A percentile compares a stretch with the other conserved stretches of the same genome.
Conservation (phyloP, 2,113 vertebrate genomes). For the Donacobius atricapilla region DNA sequence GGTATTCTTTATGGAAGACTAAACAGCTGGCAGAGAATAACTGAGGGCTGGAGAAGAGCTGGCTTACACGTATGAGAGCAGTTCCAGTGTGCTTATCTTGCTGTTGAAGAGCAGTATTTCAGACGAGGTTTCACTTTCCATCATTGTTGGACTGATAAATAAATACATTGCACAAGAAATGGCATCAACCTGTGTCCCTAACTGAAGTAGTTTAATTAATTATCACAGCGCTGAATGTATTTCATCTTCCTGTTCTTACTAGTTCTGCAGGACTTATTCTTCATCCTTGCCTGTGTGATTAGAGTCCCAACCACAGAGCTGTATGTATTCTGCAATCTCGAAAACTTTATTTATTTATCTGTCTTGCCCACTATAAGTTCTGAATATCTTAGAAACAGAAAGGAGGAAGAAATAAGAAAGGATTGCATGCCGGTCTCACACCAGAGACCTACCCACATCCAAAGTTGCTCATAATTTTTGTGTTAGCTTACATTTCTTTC, state of each 20-base stretch:
- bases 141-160: background rate
- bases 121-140: background rate
- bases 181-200: background rate
- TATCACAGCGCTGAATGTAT: background rate
- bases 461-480: conserved; percentile 45
- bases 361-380: background rate
- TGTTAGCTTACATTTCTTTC: conserved; percentile 5
- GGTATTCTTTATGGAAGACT: conserved; percentile 39
- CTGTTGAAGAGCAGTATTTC: background rate
- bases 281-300: background rate
- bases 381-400: conserved; percentile 33
- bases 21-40: background rate
- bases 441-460: background rate
- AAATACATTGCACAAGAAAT: background rate
- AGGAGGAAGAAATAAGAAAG: conserved; percentile 10
- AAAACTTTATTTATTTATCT: conserved; percentile 40
- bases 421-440: background rate
- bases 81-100: background rate
- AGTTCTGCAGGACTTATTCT: background rate
- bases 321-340: background rate
- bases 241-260: background rate
- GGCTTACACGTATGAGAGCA: background rate
- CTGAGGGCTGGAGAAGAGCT: background rate
- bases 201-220: background rate
- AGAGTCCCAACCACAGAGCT: background rate